A percentile compares a stretch with the other conserved stretches of the same genome.
Evolutionary conservation across 2,888 invertebrate genomes (phyloP).

Genomic region (Leptura quadrifasciata): DNA sequence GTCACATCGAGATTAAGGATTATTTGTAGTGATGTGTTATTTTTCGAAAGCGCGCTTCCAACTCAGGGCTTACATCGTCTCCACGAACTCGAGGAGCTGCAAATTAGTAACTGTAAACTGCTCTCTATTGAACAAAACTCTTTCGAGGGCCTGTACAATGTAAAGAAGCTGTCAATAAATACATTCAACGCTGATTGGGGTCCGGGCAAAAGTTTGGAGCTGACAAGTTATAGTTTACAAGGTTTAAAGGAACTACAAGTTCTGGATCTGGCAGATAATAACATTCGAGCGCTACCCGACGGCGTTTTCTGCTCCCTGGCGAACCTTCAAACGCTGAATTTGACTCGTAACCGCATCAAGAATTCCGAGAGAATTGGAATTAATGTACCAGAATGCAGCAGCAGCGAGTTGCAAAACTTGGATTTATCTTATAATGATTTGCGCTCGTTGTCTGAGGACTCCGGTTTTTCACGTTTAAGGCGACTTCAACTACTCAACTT

Average conservation of each 20-base stretch:
- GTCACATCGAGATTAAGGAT: conserved; percentile 84
- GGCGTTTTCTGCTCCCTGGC: conserved; percentile 87
- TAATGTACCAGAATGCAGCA: conserved; percentile 78
- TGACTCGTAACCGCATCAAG: conserved; percentile 89
- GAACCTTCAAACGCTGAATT: conserved; percentile 88
- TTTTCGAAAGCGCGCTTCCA: conserved; percentile 86
- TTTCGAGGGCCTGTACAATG: conserved; percentile 86
- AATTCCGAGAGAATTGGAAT: conserved; percentile 87
- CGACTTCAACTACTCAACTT: conserved; percentile 87
- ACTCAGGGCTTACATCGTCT: conserved; percentile 81
- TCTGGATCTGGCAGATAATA: conserved; percentile 89
- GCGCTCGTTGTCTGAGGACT: conserved; percentile 80
- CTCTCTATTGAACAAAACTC: conserved; percentile 84
- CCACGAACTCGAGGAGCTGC: conserved; percentile 84
- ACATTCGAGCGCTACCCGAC: conserved; percentile 87
- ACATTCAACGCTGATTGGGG: conserved; percentile 89
- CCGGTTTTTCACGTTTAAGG: conserved; percentile 84
- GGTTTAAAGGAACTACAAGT: conserved; percentile 87
- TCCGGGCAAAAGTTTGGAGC: conserved; percentile 83
- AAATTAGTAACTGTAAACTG: conserved; percentile 87
- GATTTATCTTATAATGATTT: conserved; percentile 90
- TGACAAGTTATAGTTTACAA: conserved; percentile 82
- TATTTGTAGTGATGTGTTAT: conserved; percentile 85
- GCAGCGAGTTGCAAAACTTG: conserved; percentile 83
- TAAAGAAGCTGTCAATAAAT: conserved; percentile 86